Conservation (phyloP, 2,797 vertebrate species). For the Emydoidea blandingii region DNA sequence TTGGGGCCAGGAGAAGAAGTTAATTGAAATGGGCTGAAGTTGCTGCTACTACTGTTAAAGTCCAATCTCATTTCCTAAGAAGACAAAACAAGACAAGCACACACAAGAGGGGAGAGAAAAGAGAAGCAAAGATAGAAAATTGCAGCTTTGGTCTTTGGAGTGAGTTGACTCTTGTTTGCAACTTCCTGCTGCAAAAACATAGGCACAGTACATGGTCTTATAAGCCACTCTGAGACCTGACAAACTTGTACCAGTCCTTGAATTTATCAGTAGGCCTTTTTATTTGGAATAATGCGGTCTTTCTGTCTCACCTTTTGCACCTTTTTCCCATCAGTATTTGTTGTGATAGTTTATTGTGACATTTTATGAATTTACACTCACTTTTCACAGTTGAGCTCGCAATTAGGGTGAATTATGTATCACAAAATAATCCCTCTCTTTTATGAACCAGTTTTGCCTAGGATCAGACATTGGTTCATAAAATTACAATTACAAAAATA, state of each 20-base stretch:
- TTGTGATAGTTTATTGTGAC: neutral
- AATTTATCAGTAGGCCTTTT: neutral
- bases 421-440: neutral
- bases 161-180: neutral
- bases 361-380: neutral
- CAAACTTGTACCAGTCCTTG: neutral
- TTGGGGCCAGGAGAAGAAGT: neutral
- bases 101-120: neutral
- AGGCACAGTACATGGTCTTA: neutral
- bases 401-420: neutral
- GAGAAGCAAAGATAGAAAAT: neutral
- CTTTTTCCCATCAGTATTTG: neutral
- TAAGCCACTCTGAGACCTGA: neutral
- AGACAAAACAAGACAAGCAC: neutral
- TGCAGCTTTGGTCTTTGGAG: neutral
- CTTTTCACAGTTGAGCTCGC: neutral
- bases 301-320: neutral
- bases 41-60: neutral
- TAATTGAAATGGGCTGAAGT: neutral
- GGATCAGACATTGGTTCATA: neutral
- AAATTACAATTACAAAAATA: neutral
- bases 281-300: neutral
- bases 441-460: neutral
- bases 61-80: neutral
- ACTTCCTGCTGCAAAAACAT: neutral